phyloP scores from a whole-genome alignment of 2,797 vertebrate species.

The Anisognathus igniventris region DNA sequence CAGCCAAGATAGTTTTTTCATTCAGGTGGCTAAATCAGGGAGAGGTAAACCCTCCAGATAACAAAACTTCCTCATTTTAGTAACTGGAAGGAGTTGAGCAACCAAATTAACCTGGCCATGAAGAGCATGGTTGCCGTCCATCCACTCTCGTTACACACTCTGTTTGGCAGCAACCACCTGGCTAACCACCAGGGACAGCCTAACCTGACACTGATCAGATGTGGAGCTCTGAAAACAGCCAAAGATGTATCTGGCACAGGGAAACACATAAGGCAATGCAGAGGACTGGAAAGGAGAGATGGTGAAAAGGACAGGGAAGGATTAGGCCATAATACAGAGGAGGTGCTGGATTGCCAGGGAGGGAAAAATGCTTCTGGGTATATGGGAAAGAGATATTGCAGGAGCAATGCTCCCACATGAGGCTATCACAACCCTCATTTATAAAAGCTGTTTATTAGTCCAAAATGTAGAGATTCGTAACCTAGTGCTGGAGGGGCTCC shows the following conservation, averaged over 20 bases:
- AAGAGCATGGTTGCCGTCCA: neutral
- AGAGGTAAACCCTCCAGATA: neutral
- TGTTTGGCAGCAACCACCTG: neutral
- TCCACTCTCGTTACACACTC: neutral
- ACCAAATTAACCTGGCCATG: neutral
- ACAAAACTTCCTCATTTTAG: neutral
- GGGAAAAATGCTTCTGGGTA: neutral
- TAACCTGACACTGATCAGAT: neutral
- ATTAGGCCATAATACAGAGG: neutral
- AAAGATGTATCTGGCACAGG: neutral
- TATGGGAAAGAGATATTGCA: neutral
- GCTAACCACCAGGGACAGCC: neutral
- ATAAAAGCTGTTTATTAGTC: neutral
- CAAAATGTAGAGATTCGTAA: neutral
- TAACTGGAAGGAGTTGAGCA: neutral
- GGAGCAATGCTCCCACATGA: neutral
- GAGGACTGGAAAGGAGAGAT: neutral
- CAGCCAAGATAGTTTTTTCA: neutral
- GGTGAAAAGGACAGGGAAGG: neutral
- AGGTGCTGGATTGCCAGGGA: neutral
- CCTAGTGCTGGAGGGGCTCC: neutral
- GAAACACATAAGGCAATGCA: neutral
- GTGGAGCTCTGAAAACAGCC: neutral
- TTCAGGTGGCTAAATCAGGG: neutral
- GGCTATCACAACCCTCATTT: neutral